Percentiles rank a stretch among this genome's conserved stretches.
Evolutionary conservation across 2,888 invertebrate species (phyloP).

Genomic region (Caenorhabditis doughertyi): DNA sequence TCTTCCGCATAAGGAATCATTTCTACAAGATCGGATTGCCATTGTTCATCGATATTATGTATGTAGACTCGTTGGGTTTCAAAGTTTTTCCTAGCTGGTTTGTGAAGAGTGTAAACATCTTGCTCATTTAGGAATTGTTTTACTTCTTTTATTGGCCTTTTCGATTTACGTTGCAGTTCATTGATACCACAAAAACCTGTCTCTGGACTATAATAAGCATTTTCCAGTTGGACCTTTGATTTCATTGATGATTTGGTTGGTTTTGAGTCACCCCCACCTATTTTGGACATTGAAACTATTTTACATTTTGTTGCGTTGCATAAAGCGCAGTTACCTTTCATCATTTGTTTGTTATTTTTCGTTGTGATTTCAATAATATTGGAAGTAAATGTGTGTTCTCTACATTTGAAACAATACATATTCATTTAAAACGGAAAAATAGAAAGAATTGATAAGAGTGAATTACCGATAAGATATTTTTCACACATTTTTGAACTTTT

Average conservation of each 20-base stretch:
- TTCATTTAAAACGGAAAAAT: too few species aligned
- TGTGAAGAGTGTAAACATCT: conserved; percentile 72
- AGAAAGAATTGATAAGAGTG: too few species aligned
- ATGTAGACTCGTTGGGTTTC: conserved; percentile 68
- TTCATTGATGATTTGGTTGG: too few species aligned
- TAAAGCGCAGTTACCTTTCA: conserved; percentile 1
- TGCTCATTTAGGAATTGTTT: conserved; percentile 67
- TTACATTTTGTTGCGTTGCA: neutral
- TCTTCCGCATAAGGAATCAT: conserved; percentile 72
- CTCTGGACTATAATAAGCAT: conserved; percentile 60
- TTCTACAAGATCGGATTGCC: conserved; percentile 74
- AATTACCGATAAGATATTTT: too few species aligned
- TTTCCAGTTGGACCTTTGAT: conserved; percentile 28
- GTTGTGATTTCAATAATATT: neutral
- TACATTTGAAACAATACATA: conserved; percentile 27
- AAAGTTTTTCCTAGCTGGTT: conserved; percentile 69
- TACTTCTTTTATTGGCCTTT: conserved; percentile 57
- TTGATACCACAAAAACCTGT: conserved; percentile 69
- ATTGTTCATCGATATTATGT: conserved; percentile 67
- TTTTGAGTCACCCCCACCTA: neutral
- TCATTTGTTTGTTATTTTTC: neutral
- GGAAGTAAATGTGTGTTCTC: neutral
- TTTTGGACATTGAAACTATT: neutral
- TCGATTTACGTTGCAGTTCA: conserved; percentile 61
- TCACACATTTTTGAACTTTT: too few species aligned